Evolutionary conservation across 2,888 invertebrate species (phyloP).

Genomic region (Sarcophaga variegata): DNA sequence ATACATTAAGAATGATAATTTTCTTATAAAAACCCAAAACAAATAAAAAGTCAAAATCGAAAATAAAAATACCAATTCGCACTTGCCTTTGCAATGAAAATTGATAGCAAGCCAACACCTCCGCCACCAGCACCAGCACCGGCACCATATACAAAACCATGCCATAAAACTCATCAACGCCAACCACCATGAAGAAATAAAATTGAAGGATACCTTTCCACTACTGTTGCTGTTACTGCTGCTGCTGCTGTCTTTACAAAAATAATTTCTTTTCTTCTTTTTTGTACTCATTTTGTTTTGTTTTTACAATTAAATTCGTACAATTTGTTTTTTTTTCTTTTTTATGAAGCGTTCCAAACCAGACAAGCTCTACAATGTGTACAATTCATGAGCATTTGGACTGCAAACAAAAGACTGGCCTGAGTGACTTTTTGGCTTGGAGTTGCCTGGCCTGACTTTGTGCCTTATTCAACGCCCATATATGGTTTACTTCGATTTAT

Average conservation of each 20-base stretch:
- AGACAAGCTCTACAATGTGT: slow-evolving; percentile 64
- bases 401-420: slow-evolving; percentile 13
- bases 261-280: slow-evolving; percentile 33
- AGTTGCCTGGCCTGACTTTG: slow-evolving; percentile 26
- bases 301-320: slow-evolving; percentile 65
- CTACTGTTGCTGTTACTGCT: slow-evolving; percentile 27
- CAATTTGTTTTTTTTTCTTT: not conserved
- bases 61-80: slow-evolving; percentile 72
- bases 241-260: not conserved
- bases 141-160: slow-evolving; percentile 7
- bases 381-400: slow-evolving; percentile 65
- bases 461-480: slow-evolving; percentile 67
- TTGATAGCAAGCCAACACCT: slow-evolving; percentile 58
- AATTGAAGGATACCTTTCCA: slow-evolving; percentile 63
- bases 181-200: slow-evolving; percentile 69
- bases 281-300: slow-evolving; percentile 49
- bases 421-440: slow-evolving; percentile 33
- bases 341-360: slow-evolving; percentile 6
- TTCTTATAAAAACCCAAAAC: not conserved
- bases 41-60: slow-evolving; percentile 66
- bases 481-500: slow-evolving; percentile 79
- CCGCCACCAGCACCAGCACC: slow-evolving; percentile 6
- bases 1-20: slow-evolving; percentile 26
- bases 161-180: slow-evolving; percentile 68
- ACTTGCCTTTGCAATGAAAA: slow-evolving; percentile 70